phyloP scores from a whole-genome alignment of 2,113 vertebrate genomes.

The Thalassoma bifasciatum region DNA sequence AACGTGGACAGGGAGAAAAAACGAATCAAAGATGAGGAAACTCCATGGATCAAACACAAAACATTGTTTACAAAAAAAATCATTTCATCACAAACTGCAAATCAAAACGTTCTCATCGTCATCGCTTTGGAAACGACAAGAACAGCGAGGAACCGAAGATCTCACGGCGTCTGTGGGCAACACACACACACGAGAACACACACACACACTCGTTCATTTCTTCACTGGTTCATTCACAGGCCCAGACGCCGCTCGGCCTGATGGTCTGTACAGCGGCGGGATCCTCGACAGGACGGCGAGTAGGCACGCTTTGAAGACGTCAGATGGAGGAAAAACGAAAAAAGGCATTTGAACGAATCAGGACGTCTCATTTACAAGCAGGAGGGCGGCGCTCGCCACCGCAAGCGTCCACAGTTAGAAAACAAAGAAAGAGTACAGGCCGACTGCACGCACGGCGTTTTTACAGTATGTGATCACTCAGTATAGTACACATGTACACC shows the following conservation, averaged over 20 bases:
- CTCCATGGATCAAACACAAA: slow-evolving; percentile 80
- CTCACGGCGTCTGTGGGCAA: slow-evolving; percentile 24
- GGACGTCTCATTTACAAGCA: slow-evolving; percentile 58
- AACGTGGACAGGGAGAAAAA: slow-evolving; percentile 84
- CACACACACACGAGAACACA: slow-evolving; percentile 6
- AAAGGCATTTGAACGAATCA: slow-evolving; percentile 55
- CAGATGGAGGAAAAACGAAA: slow-evolving; percentile 7
- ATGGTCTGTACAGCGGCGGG: slow-evolving; percentile 44
- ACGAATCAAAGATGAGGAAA: slow-evolving; percentile 79
- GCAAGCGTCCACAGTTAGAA: slow-evolving; percentile 22
- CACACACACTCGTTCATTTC: background rate
- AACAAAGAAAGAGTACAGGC: background rate
- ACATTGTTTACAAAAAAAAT: slow-evolving; percentile 75
- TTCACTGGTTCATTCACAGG: background rate
- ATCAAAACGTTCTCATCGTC: slow-evolving; percentile 30
- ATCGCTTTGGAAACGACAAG: slow-evolving; percentile 31
- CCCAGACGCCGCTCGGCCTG: slow-evolving; percentile 12
- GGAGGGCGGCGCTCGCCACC: slow-evolving; percentile 33
- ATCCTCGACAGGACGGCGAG: slow-evolving; percentile 44
- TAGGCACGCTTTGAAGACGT: slow-evolving; percentile 63
- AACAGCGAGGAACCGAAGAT: slow-evolving; percentile 31
- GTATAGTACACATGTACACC: slow-evolving; percentile 50
- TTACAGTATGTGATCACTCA: slow-evolving; percentile 42
- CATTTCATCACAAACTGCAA: slow-evolving; percentile 52
- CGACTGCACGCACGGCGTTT: slow-evolving; percentile 15